Evolutionary conservation across 1,140 invertebrate genomes (phyloP), one percentile per base, ranked within the genome.

Genomic region (Wiebesia pumilae): DNA sequence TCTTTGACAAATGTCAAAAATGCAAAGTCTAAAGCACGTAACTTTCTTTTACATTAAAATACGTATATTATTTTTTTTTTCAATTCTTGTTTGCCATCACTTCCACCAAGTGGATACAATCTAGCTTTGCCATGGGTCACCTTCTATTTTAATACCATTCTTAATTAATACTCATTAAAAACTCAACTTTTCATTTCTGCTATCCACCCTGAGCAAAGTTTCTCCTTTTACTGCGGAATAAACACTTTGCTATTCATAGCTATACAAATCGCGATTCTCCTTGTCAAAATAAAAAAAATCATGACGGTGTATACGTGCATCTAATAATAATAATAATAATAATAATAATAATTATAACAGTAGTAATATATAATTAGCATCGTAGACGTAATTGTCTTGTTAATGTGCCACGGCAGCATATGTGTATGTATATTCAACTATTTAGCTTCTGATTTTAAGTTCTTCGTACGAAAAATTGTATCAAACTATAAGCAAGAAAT

Each of bases 21-120:
- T 85, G 67, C 83, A 88, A 88, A 88, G 75, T 54, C 71, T 65
- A 33, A 79, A 73, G 83, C 47, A 40, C 54, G 47, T 62, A 81
- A 81, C 77, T 62, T 81, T 69, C 67, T 67, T 81, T 81, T 35
- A 73, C 54, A 67, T 51, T 85, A 84, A 79, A 79, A 84, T 62
- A n/a, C 33, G 47, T 38, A 58, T 83, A 43, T 75, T 9, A n/a
- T 75, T 58, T 81, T 75, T 67, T 51, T 79, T 80, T 40, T 62
- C 16, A 73, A 73, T 71, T 80, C 7, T 71, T 19, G 43, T 62
- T 81, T 84, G 47, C 87, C 87, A 83, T 85, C 79, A 86, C 88
- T 91, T 90, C 88, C 87, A 88, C 83, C 85, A 88, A 58, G 88
- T 88, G 89, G 88, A 90, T 90, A 90, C 89, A 89, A 90, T 87